phyloP scores from a whole-genome alignment of 2,113 vertebrate species.

The Chiloscyllium plagiosum region DNA sequence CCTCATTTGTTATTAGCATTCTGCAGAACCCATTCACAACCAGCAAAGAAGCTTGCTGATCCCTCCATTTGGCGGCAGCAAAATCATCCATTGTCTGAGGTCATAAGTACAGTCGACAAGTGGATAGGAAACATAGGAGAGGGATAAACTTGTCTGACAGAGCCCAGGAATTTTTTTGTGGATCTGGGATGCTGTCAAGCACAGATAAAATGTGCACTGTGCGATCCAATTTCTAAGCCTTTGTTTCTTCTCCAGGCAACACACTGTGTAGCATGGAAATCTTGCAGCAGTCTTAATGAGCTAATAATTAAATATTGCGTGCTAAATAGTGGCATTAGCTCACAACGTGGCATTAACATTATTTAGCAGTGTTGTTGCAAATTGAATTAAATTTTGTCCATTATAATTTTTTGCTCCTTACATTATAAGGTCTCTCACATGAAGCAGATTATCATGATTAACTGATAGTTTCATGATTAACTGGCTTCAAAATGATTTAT shows the following conservation, averaged over 20 bases:
- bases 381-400: slow-evolving; percentile 36
- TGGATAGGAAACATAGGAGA: neutral
- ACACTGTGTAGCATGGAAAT: neutral
- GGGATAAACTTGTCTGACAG: neutral
- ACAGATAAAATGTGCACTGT: neutral
- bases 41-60: no score
- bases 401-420: slow-evolving; percentile 35
- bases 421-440: slow-evolving; percentile 30
- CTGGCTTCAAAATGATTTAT: slow-evolving; percentile 37
- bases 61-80: neutral
- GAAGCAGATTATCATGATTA: slow-evolving; percentile 37
- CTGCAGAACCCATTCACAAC: neutral
- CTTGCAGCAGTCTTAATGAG: neutral
- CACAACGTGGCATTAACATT: slow-evolving; percentile 20
- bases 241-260: neutral
- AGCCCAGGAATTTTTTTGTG: neutral
- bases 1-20: neutral
- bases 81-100: neutral
- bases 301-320: neutral
- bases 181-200: neutral
- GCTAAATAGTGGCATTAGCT: neutral
- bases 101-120: neutral
- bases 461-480: slow-evolving; percentile 37
- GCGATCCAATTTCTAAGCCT: neutral
- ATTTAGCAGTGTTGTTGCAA: slow-evolving; percentile 34